Percentiles rank a stretch among this genome's conserved stretches.
These are phyloP conservation scores for Oedothorax gibbosus DNA, from an alignment of 1,140 invertebrate species.

Conservation along the genomic window DNA sequence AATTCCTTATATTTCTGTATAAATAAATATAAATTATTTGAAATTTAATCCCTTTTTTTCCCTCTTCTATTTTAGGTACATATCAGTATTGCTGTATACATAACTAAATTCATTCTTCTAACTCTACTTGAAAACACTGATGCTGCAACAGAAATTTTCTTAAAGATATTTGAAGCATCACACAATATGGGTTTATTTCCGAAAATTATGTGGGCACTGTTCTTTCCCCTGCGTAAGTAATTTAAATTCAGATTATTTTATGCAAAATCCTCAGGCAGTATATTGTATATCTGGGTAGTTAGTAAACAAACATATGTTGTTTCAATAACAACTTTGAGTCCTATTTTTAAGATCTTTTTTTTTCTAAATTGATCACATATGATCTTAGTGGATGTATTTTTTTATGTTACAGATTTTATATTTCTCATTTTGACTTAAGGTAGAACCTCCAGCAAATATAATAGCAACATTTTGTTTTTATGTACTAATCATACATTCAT, in stretches of 20 bases:
- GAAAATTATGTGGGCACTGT: slow-evolving; percentile 4
- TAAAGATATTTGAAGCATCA: slow-evolving; percentile 29
- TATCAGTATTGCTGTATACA: slow-evolving; percentile 20
- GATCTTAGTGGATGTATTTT: too few species aligned
- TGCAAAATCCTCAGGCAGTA: not conserved
- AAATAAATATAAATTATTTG: not conserved
- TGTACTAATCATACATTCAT: too few species aligned
- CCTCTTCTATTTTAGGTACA: slow-evolving; percentile 21
- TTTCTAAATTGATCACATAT: too few species aligned
- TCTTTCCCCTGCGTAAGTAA: slow-evolving; percentile 39
- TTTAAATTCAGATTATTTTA: not conserved
- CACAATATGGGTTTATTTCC: slow-evolving; percentile 5
- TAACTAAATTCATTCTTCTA: slow-evolving; percentile 21
- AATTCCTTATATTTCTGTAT: too few species aligned
- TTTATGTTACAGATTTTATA: too few species aligned
- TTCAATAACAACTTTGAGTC: too few species aligned
- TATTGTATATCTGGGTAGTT: not conserved
- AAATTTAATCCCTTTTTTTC: not conserved
- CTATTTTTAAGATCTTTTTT: too few species aligned
- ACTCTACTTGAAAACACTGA: not conserved
- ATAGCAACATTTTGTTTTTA: too few species aligned
- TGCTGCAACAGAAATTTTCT: not conserved
- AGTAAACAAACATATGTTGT: too few species aligned
- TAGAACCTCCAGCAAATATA: too few species aligned
- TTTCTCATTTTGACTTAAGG: too few species aligned